Evolutionary conservation across 2,797 vertebrate genomes (phyloP).

Genomic region (Taeniopygia guttata): DNA sequence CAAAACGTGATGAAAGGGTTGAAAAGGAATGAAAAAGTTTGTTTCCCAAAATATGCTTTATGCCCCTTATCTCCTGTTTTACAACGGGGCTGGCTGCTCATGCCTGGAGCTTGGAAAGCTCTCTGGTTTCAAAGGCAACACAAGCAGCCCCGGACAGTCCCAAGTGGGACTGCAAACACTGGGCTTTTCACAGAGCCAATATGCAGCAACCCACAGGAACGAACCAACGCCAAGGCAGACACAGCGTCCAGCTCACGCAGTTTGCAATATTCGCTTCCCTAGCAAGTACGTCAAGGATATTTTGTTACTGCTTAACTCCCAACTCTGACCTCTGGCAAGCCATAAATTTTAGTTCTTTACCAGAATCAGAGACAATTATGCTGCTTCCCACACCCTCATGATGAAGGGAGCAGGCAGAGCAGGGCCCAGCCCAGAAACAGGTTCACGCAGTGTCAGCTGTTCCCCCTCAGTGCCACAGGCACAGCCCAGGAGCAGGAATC

Average conservation of each 20-base stretch:
- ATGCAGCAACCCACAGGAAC: not conserved
- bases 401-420: not conserved
- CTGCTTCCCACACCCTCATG: not conserved
- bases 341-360: not conserved
- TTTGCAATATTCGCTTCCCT: not conserved
- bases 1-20: not conserved
- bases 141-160: not conserved
- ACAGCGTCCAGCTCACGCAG: rapidly evolving
- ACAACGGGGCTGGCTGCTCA: not conserved
- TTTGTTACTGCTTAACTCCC: not conserved
- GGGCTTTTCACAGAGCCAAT: not conserved
- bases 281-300: not conserved
- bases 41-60: not conserved
- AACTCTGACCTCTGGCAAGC: not conserved
- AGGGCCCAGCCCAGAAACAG: not conserved
- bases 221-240: not conserved
- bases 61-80: rapidly evolving
- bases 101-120: not conserved
- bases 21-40: not conserved
- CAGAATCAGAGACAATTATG: not conserved
- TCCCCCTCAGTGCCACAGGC: not conserved
- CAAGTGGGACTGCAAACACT: rapidly evolving
- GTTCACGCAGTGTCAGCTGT: not conserved
- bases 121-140: not conserved
- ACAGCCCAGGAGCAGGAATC: not conserved